phyloP scores from a whole-genome alignment of 1,140 invertebrate species.

The Delia radicum region DNA sequence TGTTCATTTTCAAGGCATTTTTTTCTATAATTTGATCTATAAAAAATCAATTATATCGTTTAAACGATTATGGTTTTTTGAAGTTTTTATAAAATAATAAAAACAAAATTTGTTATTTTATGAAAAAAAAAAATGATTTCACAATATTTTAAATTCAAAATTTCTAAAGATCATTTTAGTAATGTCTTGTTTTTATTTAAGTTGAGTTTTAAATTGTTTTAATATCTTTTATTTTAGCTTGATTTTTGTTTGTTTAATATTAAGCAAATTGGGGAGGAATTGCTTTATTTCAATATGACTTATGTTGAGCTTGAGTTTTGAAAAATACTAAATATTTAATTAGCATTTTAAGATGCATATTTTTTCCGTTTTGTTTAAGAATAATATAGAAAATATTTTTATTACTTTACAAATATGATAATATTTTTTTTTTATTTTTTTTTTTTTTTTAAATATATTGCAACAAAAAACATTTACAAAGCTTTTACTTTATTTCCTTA shows the following conservation, averaged over 20 bases:
- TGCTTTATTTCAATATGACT: slow-evolving; percentile 30
- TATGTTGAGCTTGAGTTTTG: neutral
- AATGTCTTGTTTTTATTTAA: neutral
- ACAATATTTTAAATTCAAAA: too few species aligned
- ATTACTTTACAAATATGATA: slow-evolving; percentile 5
- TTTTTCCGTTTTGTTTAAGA: neutral
- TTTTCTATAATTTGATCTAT: neutral
- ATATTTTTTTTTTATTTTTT: neutral
- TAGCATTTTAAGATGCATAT: neutral
- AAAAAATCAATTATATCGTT: slow-evolving; percentile 21
- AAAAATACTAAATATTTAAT: neutral
- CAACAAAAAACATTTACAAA: slow-evolving; percentile 24
- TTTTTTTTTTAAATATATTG: slow-evolving; percentile 10
- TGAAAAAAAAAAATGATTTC: neutral
- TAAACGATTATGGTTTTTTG: slow-evolving; percentile 25
- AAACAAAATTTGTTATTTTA: neutral
- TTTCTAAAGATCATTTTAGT: neutral
- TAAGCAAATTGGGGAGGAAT: neutral
- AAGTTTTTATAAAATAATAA: neutral
- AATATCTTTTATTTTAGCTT: neutral
- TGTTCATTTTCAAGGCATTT: neutral
- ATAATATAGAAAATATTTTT: slow-evolving; percentile 1
- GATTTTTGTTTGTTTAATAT: neutral
- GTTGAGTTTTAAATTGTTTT: neutral
- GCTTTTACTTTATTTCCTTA: slow-evolving; percentile 7